Evolutionary conservation across 2,888 invertebrate genomes (phyloP).

Genomic region (Epiblema foenella): DNA sequence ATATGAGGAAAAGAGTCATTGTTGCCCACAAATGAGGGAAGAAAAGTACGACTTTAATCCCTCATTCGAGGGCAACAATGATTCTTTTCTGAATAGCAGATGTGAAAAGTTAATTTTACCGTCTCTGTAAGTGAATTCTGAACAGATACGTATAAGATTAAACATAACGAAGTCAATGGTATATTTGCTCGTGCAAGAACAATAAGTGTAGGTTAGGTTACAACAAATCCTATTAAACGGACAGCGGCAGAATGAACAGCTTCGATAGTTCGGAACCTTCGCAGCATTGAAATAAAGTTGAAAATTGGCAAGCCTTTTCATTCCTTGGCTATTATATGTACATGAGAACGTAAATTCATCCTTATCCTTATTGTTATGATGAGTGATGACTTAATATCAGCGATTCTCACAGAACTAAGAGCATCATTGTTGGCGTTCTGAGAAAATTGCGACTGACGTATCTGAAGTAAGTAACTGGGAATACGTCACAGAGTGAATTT

Average conservation of each 20-base stretch:
- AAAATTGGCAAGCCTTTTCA: not conserved
- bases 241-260: not conserved
- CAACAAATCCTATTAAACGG: not conserved
- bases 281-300: not conserved
- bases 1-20: no score
- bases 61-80: no score
- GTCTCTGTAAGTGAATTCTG: no score
- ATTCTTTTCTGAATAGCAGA: no score
- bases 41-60: no score
- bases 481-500: not conserved
- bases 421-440: conserved; percentile 10
- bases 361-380: not conserved
- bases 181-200: not conserved
- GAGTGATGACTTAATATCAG: conserved; percentile 3
- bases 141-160: not conserved
- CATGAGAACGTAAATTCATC: not conserved
- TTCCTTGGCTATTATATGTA: not conserved
- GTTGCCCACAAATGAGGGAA: no score
- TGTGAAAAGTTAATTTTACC: no score
- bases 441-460: conserved; percentile 5
- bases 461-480: not conserved
- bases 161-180: not conserved
- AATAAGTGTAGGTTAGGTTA: conserved; percentile 8
- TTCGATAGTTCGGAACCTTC: not conserved
- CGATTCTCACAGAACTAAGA: conserved; percentile 6